A percentile compares a stretch with the other conserved stretches of the same genome.
phyloP scores from a whole-genome alignment of 2,888 invertebrate genomes.

The Hipparchia sbordonii region DNA sequence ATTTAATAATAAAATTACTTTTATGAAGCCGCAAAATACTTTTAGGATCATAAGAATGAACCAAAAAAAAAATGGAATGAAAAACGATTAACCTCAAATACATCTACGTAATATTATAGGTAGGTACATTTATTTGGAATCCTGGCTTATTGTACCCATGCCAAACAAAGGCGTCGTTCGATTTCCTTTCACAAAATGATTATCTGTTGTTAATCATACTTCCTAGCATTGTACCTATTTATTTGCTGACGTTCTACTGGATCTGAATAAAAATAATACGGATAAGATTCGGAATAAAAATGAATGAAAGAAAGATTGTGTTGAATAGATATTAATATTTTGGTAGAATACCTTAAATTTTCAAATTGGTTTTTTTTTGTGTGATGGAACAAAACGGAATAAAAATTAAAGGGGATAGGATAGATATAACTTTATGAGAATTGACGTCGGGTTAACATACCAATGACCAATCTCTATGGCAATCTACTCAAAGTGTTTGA shows the following conservation, averaged over 20 bases:
- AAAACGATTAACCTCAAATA: constrained; percentile 9
- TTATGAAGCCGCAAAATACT: too few species aligned
- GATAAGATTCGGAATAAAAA: constrained; percentile 12
- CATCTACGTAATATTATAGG: not conserved
- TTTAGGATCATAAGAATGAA: too few species aligned
- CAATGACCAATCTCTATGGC: too few species aligned
- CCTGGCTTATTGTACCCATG: constrained; percentile 41
- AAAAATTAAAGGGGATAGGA: too few species aligned
- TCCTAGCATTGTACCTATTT: constrained; percentile 46
- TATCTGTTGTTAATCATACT: constrained; percentile 61
- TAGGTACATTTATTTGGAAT: constrained; percentile 23
- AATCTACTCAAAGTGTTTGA: too few species aligned
- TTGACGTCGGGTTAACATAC: too few species aligned
- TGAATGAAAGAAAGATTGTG: constrained; percentile 15
- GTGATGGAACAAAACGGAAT: too few species aligned
- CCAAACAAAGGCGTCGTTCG: constrained; percentile 44
- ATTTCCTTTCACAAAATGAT: constrained; percentile 50
- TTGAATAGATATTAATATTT: not conserved
- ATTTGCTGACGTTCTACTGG: constrained; percentile 48
- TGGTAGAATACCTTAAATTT: not conserved
- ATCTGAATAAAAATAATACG: constrained; percentile 50
- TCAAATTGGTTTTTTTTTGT: too few species aligned
- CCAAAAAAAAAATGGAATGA: constrained; percentile 3
- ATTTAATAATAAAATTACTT: too few species aligned
- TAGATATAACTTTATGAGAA: too few species aligned